These are phyloP conservation scores for Antigone vipio DNA, from an alignment of 2,113 vertebrate species.

Conservation along the genomic window DNA sequence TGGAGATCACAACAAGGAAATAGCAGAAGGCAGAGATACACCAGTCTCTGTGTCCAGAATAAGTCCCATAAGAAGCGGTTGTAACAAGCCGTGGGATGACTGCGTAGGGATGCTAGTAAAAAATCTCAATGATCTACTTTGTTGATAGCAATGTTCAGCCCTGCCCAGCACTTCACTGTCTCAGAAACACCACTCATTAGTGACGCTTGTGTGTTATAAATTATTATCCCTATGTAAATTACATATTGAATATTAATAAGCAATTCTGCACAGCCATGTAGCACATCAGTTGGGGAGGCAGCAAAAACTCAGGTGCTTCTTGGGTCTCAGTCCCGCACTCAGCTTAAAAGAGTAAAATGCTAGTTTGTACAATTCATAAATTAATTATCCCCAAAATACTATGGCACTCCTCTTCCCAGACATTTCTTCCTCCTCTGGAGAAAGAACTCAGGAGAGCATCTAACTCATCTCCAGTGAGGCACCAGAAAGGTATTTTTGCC, in stretches of 20 bases:
- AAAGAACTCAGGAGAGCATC: neutral
- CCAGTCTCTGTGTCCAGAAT: neutral
- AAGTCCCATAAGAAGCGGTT: neutral
- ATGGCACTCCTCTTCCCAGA: neutral
- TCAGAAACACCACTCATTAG: neutral
- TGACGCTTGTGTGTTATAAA: neutral
- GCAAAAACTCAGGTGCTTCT: neutral
- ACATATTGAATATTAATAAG: neutral
- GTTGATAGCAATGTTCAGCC: neutral
- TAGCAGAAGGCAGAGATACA: neutral
- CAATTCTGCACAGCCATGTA: neutral
- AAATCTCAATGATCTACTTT: neutral
- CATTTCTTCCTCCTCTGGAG: neutral
- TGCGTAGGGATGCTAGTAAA: neutral
- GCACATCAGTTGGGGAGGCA: neutral
- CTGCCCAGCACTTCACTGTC: neutral
- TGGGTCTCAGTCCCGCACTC: neutral
- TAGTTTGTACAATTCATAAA: neutral
- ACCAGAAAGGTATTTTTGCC: neutral
- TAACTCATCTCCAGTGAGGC: neutral
- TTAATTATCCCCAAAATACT: neutral
- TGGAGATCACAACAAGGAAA: neutral
- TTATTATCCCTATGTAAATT: neutral
- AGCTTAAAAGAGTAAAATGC: neutral
- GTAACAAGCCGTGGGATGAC: neutral